A percentile compares a stretch with the other conserved stretches of the same genome.
These are phyloP conservation scores for Danio tinwini DNA, from an alignment of 2,797 vertebrate species.

Conservation along the genomic window DNA sequence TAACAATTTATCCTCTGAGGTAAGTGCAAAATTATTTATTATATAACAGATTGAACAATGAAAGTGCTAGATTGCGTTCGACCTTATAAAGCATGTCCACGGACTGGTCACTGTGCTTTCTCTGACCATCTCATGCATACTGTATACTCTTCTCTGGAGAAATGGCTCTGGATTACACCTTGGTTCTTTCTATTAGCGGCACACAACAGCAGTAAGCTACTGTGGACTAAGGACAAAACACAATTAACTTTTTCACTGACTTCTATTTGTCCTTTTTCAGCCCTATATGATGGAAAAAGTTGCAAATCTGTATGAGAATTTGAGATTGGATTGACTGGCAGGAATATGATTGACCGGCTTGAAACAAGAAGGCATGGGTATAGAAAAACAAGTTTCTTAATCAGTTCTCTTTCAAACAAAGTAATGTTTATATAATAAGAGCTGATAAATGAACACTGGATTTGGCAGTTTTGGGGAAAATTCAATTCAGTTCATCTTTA, in stretches of 20 bases:
- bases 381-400: not conserved
- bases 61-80: not conserved
- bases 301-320: not conserved
- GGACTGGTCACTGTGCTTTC: not conserved
- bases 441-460: not conserved
- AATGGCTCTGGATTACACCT: constrained; percentile 5
- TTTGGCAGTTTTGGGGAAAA: not conserved
- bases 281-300: not conserved
- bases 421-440: not conserved
- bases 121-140: not conserved
- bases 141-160: not conserved
- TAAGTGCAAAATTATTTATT: constrained; percentile 3
- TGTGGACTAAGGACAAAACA: constrained; percentile 26
- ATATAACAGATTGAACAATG: not conserved
- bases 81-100: not conserved
- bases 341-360: not conserved
- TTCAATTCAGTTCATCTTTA: no score
- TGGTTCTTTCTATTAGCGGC: not conserved
- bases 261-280: constrained; percentile 8
- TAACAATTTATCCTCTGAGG: not conserved
- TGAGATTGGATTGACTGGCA: no score
- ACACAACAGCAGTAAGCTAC: constrained; percentile 1
- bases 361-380: not conserved
- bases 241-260: constrained; percentile 44
- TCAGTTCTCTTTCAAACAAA: not conserved